A percentile compares a stretch with the other conserved stretches of the same genome.
phyloP scores from a whole-genome alignment of 2,113 vertebrate genomes.

The Poeciliopsis turrubarensis region DNA sequence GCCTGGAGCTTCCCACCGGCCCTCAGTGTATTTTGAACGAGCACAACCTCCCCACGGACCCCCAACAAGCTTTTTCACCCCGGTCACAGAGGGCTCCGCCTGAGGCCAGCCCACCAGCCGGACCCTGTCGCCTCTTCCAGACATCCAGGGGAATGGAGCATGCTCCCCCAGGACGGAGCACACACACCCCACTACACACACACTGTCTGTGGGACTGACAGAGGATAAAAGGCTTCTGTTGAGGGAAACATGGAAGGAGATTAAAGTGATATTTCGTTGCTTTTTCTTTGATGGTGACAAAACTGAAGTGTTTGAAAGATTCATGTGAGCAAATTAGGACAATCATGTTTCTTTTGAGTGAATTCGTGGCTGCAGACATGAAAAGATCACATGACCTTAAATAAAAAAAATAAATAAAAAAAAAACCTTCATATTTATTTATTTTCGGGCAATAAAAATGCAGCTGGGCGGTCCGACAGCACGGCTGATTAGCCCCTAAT shows the following conservation, averaged over 20 bases:
- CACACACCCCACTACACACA: constrained; percentile 27
- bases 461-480: constrained; percentile 13
- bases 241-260: neutral
- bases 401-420: neutral
- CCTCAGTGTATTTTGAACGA: constrained; percentile 58
- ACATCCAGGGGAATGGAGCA: constrained; percentile 35
- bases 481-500: constrained; percentile 64
- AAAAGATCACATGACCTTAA: neutral
- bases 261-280: neutral
- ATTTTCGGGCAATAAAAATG: neutral
- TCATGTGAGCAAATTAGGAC: neutral
- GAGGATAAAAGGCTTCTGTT: neutral
- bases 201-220: constrained; percentile 8
- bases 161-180: constrained; percentile 27
- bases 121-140: constrained; percentile 46
- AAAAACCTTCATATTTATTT: neutral
- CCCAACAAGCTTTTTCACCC: constrained; percentile 34
- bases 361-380: neutral
- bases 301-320: neutral
- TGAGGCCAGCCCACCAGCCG: constrained; percentile 56
- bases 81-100: constrained; percentile 40
- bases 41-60: constrained; percentile 53
- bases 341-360: neutral
- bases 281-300: neutral
- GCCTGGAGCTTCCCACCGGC: constrained; percentile 66